Evolutionary conservation across 2,113 vertebrate genomes (phyloP).

Genomic region (Alexandromys fortis): DNA sequence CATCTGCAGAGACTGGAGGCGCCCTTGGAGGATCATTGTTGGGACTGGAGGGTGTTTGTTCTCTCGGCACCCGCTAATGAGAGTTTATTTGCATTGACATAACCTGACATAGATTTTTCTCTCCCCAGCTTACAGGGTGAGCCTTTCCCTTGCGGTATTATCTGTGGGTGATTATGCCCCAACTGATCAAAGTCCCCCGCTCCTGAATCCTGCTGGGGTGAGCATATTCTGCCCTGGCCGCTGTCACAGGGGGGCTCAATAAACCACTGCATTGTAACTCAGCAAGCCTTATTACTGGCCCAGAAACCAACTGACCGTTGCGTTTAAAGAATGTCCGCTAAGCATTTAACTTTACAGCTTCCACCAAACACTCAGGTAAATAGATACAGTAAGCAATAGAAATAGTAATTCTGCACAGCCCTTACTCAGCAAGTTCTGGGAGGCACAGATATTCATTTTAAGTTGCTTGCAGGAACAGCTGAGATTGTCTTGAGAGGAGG

Average conservation of each 20-base stretch:
- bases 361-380: conserved; percentile 48
- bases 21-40: rapidly evolving
- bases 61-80: background rate
- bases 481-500: background rate
- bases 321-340: conserved; percentile 66
- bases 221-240: conserved; percentile 51
- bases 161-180: conserved; percentile 51
- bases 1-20: background rate
- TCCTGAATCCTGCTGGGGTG: conserved; percentile 63
- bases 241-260: conserved; percentile 73
- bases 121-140: background rate
- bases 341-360: conserved; percentile 70
- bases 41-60: background rate
- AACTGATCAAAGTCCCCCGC: background rate
- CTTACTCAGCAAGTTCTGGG: conserved; percentile 16
- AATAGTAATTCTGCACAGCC: conserved; percentile 47
- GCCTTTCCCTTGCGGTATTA: conserved; percentile 14
- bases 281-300: conserved; percentile 71
- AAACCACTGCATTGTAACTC: conserved; percentile 29
- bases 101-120: background rate
- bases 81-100: conserved; percentile 10
- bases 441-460: background rate
- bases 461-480: background rate
- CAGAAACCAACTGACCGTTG: conserved; percentile 57
- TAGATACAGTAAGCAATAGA: conserved; percentile 46